These are phyloP conservation scores for Loripinus fragilis DNA, from an alignment of 2,888 invertebrate genomes.

Conservation along the genomic window DNA sequence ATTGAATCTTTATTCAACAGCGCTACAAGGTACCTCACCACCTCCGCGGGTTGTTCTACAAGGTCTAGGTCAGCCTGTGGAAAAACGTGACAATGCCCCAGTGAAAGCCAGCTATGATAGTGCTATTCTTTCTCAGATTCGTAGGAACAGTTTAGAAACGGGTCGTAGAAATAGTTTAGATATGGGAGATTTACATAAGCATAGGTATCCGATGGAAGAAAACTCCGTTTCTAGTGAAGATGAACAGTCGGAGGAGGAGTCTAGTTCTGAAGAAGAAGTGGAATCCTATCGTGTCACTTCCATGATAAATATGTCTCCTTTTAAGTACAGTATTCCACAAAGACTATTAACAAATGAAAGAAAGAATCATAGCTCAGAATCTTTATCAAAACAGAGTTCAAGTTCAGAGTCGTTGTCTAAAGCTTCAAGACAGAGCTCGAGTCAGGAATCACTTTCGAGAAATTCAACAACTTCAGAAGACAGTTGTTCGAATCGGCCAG, in stretches of 20 bases:
- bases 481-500: constrained; percentile 61
- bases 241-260: constrained; percentile 23
- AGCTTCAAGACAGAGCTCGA: constrained; percentile 37
- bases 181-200: constrained; percentile 34
- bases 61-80: constrained; percentile 53
- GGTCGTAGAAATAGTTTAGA: constrained; percentile 18
- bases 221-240: constrained; percentile 57
- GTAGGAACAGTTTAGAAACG: constrained; percentile 48
- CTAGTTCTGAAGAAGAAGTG: constrained; percentile 39
- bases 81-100: constrained; percentile 55
- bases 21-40: constrained; percentile 70
- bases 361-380: background rate
- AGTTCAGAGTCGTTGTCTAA: constrained; percentile 47
- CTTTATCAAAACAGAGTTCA: constrained; percentile 26
- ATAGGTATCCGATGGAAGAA: constrained; percentile 52
- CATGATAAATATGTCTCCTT: constrained; percentile 37
- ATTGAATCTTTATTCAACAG: constrained; percentile 59
- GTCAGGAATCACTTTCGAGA: constrained; percentile 42
- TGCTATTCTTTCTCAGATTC: constrained; percentile 61
- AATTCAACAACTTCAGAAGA: constrained; percentile 36
- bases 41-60: constrained; percentile 73
- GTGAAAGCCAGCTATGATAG: constrained; percentile 69
- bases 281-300: constrained; percentile 41
- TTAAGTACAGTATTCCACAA: constrained; percentile 41
- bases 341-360: constrained; percentile 28